phyloP scores from a whole-genome alignment of 2,888 invertebrate genomes.

The Philopedon plagiatum region DNA sequence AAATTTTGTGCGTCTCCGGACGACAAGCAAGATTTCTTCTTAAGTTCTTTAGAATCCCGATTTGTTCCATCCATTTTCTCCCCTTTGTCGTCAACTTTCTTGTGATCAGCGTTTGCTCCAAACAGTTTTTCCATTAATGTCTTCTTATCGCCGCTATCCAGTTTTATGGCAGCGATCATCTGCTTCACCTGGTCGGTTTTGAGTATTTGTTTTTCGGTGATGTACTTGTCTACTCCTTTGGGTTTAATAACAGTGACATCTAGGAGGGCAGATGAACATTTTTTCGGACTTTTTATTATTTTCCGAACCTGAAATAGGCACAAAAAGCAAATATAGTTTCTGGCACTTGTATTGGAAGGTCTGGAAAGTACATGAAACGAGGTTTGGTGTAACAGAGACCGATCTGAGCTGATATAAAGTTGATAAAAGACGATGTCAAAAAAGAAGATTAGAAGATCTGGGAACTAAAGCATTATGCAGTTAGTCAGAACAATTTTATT shows the following conservation, averaged over 20 bases:
- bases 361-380: too few species aligned
- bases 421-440: too few species aligned
- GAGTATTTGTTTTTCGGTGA: slow-evolving; percentile 55
- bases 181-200: slow-evolving; percentile 58
- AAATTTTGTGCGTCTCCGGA: slow-evolving; percentile 13
- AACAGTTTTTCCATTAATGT: slow-evolving; percentile 55
- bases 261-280: slow-evolving; percentile 59
- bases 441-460: too few species aligned
- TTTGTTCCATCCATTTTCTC: not conserved
- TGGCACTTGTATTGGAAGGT: too few species aligned
- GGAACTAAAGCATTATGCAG: too few species aligned
- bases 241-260: slow-evolving; percentile 66
- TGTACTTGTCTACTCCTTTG: slow-evolving; percentile 55
- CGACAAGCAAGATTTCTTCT: slow-evolving; percentile 28
- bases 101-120: slow-evolving; percentile 22
- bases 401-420: too few species aligned
- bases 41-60: not conserved
- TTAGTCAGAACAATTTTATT: too few species aligned
- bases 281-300: slow-evolving; percentile 60
- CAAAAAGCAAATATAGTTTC: too few species aligned
- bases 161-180: slow-evolving; percentile 59
- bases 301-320: slow-evolving; percentile 53
- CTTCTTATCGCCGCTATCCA: slow-evolving; percentile 56
- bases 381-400: too few species aligned
- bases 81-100: not conserved